phyloP scores from a whole-genome alignment of 1,140 invertebrate species.

The Drosophila bocki region DNA sequence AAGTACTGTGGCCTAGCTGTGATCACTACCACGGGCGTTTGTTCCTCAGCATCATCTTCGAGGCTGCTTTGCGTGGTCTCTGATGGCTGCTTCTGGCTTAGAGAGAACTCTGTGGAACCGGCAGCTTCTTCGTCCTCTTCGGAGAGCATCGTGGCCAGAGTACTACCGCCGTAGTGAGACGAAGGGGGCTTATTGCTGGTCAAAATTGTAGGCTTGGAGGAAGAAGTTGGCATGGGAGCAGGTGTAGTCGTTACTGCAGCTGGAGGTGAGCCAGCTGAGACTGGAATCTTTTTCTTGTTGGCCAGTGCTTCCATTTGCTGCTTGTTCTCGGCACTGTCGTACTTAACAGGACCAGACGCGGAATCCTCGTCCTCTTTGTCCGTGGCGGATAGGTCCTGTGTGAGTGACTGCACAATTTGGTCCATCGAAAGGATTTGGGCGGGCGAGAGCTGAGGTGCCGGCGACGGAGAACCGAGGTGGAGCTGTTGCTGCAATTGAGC shows the following conservation, averaged over 20 bases:
- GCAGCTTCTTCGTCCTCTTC: slow-evolving; percentile 49
- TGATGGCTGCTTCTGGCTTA: background rate
- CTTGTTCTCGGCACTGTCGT: slow-evolving; percentile 57
- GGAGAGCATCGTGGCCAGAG: slow-evolving; percentile 68
- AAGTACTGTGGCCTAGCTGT: slow-evolving; percentile 74
- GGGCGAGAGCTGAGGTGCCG: slow-evolving; percentile 58
- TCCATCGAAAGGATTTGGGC: slow-evolving; percentile 75
- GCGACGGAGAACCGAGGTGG: slow-evolving; percentile 56
- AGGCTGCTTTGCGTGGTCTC: slow-evolving; percentile 62
- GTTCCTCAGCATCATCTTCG: slow-evolving; percentile 44
- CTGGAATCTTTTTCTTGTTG: slow-evolving; percentile 53
- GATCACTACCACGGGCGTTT: slow-evolving; percentile 65
- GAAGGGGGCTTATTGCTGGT: slow-evolving; percentile 44
- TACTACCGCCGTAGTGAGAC: slow-evolving; percentile 68
- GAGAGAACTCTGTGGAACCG: slow-evolving; percentile 38
- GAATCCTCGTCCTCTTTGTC: slow-evolving; percentile 42
- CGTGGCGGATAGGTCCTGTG: slow-evolving; percentile 46
- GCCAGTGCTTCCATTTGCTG: slow-evolving; percentile 50
- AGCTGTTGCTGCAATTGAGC: slow-evolving; percentile 62
- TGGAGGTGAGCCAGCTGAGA: background rate
- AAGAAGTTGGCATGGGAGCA: background rate
- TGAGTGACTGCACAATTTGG: slow-evolving; percentile 72
- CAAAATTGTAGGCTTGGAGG: slow-evolving; percentile 32
- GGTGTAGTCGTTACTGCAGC: background rate
- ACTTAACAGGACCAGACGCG: slow-evolving; percentile 40